Conservation (phyloP, 2,888 invertebrate genomes). For the Rotaria socialis region DNA sequence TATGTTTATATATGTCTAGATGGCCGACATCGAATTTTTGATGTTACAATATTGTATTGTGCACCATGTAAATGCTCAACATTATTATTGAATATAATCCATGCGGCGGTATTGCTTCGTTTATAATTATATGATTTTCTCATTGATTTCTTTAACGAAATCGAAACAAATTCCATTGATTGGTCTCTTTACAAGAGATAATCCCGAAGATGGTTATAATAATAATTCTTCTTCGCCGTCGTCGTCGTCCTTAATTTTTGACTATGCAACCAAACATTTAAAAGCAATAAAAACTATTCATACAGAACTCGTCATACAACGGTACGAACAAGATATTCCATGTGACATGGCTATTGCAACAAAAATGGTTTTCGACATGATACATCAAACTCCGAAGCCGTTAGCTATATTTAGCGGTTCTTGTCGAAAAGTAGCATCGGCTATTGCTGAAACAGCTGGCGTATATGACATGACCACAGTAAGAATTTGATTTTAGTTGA, state of each 20-base stretch:
- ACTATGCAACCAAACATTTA: background rate
- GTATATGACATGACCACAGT: conserved; percentile 95
- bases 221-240: background rate
- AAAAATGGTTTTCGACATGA: conserved; percentile 57
- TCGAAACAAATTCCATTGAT: conserved; percentile 17
- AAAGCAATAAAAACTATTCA: background rate
- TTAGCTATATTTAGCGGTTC: conserved; percentile 92
- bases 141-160: background rate
- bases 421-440: conserved; percentile 90
- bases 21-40: background rate
- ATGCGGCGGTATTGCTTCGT: background rate
- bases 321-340: conserved; percentile 49
- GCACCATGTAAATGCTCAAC: background rate
- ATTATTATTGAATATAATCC: background rate
- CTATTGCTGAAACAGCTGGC: conserved; percentile 89
- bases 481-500: conserved; percentile 49
- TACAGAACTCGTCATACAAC: background rate
- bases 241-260: background rate
- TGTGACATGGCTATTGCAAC: conserved; percentile 59
- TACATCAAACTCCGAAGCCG: conserved; percentile 65
- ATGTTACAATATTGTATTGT: background rate
- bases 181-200: background rate
- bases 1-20: background rate
- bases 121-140: background rate
- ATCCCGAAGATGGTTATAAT: background rate